Evolutionary conservation across 2,888 invertebrate genomes (phyloP).

Genomic region (Drosophila formosana): DNA sequence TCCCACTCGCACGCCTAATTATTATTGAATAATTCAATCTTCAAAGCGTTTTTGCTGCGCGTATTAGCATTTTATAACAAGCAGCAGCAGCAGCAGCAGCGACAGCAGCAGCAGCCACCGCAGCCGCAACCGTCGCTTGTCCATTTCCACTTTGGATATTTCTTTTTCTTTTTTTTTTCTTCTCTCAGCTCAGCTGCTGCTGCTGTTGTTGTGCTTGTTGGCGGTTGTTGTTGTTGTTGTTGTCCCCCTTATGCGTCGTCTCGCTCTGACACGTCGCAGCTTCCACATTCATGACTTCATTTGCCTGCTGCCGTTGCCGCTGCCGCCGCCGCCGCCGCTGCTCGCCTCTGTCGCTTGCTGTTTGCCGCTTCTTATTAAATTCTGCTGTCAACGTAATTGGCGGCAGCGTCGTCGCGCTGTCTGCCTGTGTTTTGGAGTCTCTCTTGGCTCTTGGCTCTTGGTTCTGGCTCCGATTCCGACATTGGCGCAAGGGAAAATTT

Average conservation of each 20-base stretch:
- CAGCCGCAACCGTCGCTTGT: constrained; percentile 50
- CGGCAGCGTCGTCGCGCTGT: constrained; percentile 68
- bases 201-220: constrained; percentile 7
- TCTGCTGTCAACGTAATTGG: constrained; percentile 78
- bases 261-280: constrained; percentile 70
- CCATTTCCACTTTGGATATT: constrained; percentile 63
- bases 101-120: constrained; percentile 32
- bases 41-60: constrained; percentile 79
- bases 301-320: constrained; percentile 50
- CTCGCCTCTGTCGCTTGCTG: constrained; percentile 1
- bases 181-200: neutral
- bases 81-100: constrained; percentile 58
- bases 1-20: constrained; percentile 75
- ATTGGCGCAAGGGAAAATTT: constrained; percentile 60
- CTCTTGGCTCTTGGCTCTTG: neutral
- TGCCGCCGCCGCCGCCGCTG: too few species aligned
- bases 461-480: constrained; percentile 24
- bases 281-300: constrained; percentile 74
- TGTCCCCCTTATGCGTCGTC: constrained; percentile 45
- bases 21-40: constrained; percentile 82
- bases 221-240: constrained; percentile 10
- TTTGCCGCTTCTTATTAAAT: constrained; percentile 71
- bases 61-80: constrained; percentile 81
- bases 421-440: constrained; percentile 46
- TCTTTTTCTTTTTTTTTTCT: constrained; percentile 16